Evolutionary conservation across 2,888 invertebrate genomes (phyloP), one percentile per base, ranked within the genome.

Genomic region (Pimpla rufipes): DNA sequence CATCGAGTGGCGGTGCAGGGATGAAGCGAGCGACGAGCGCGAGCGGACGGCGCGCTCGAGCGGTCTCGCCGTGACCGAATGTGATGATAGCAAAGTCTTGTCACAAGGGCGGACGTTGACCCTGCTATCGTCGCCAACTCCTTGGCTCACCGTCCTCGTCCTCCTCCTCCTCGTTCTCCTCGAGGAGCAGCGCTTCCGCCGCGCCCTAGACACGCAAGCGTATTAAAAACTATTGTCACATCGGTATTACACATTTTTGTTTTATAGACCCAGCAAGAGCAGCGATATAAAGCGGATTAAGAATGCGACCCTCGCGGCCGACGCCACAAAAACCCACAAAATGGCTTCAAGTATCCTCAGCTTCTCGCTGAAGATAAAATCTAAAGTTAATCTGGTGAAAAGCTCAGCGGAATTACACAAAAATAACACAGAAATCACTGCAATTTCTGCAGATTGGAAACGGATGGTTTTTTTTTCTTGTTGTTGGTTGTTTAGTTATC

Each of bases 51-150:
- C 83, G 86, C 86, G 83, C 85, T 85, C 83, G 83, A 85, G 88
- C 83, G 85, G 87, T 88, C 86, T 86, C 86, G 87, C 85, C 88
- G 86, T 87, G 87, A 88, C 85, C 87, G 87, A 88, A 85, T 86
- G 87, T 87, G 85, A 83, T 62, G 77, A 75, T 71, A 52, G 73
- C 57, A 62, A 79, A 74, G 79, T 84, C 50, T 71, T 80, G 86
- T 88, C 88, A 89, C 87, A 86, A 85, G 79, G 81, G 70, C 67
- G 67, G 84, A 50, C 64, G 82, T 79, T 86, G 88, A 89, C 89
- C 90, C 91, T 93, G 93, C 96, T 95, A 98, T 97, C 98, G 98
- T 86, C 98, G 95, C 98, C 98, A 98, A 35, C 98, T 97, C 86
- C 98, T 95, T 88, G 97, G 96, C 92, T 97, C 97, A 55, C 97